Evolutionary conservation across 2,113 vertebrate genomes (phyloP).

Genomic region (Syngnathus typhle): DNA sequence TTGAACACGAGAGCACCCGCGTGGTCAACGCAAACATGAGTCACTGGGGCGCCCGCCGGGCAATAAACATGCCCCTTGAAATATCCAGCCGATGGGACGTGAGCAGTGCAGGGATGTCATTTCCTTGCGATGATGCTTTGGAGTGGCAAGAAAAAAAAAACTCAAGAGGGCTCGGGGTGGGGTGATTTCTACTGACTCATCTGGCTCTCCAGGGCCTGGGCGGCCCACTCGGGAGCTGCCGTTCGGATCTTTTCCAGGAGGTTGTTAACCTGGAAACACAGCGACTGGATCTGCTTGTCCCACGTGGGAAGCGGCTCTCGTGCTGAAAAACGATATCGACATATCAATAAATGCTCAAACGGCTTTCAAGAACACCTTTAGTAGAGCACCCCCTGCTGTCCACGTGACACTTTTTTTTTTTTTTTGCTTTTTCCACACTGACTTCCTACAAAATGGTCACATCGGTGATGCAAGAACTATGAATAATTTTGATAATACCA

Average conservation of each 20-base stretch:
- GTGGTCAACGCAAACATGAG: neutral
- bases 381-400: constrained; percentile 19
- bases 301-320: constrained; percentile 96
- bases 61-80: neutral
- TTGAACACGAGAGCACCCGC: neutral
- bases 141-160: constrained; percentile 24
- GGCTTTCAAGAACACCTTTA: neutral
- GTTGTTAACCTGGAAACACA: constrained; percentile 99
- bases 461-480: too few species aligned
- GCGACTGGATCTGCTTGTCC: constrained; percentile 98
- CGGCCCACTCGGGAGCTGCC: constrained; percentile 93
- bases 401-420: neutral
- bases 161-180: neutral
- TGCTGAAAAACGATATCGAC: constrained; percentile 58
- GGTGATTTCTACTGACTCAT: constrained; percentile 82
- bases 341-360: too few species aligned
- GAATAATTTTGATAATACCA: too few species aligned
- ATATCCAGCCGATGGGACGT: constrained; percentile 1
- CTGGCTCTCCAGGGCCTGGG: constrained; percentile 91
- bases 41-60: neutral
- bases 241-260: constrained; percentile 93
- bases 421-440: too few species aligned
- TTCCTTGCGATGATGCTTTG: neutral
- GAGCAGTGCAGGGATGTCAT: neutral
- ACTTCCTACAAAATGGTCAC: too few species aligned